Percentiles rank a stretch among this genome's conserved stretches.
Evolutionary conservation across 2,888 invertebrate species (phyloP).

Genomic region (Cheilosia grossa): DNA sequence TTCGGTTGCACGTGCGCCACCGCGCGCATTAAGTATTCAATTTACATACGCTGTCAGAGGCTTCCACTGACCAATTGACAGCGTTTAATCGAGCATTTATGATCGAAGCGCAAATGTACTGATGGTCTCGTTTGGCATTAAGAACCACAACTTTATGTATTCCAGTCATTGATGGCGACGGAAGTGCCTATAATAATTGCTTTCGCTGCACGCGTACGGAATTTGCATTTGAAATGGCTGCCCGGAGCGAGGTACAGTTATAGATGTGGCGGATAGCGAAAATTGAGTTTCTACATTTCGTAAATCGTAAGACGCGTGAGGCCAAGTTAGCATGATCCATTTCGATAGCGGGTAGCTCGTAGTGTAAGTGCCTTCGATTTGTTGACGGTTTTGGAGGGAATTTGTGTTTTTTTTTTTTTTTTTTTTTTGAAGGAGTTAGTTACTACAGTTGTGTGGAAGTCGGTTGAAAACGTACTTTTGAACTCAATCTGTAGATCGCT

Average conservation of each 20-base stretch:
- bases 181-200: conserved; percentile 69
- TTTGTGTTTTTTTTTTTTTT: no score
- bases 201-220: conserved; percentile 22
- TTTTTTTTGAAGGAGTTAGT: no score
- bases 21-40: conserved; percentile 69
- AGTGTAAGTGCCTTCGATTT: no score
- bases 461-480: no score
- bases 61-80: conserved; percentile 67
- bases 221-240: conserved; percentile 58
- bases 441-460: no score
- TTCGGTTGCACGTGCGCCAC: conserved; percentile 71
- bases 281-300: conserved; percentile 35
- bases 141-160: conserved; percentile 65
- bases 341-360: neutral
- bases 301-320: neutral
- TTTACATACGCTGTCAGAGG: conserved; percentile 59
- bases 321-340: conserved; percentile 38
- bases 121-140: conserved; percentile 45
- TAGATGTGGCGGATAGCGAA: conserved; percentile 30
- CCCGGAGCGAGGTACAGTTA: conserved; percentile 39
- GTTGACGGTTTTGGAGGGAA: no score
- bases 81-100: conserved; percentile 71
- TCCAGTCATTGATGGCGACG: conserved; percentile 66
- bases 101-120: conserved; percentile 17
- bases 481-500: no score